Conservation (phyloP, 2,888 invertebrate species). For the Gymnocheta viridis region DNA sequence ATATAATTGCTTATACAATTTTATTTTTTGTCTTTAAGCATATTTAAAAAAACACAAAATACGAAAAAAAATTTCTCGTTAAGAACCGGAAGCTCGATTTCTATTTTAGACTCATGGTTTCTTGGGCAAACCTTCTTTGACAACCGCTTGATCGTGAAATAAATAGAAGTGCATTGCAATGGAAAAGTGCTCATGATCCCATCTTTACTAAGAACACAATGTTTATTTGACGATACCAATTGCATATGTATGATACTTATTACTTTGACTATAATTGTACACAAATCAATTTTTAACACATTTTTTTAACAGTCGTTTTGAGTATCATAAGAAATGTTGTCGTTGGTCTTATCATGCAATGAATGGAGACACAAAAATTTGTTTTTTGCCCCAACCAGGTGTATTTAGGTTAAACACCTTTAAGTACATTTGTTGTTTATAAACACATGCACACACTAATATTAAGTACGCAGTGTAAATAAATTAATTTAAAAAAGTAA, state of each 20-base stretch:
- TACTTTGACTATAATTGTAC: not conserved
- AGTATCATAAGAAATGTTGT: not conserved
- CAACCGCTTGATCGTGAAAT: no score
- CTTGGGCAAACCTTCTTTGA: no score
- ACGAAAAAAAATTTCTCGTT: no score
- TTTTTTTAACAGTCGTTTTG: conserved; percentile 11
- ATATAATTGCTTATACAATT: no score
- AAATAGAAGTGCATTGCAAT: no score
- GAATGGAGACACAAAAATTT: conserved; percentile 25
- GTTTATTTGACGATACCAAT: not conserved
- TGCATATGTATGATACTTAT: conserved; percentile 18
- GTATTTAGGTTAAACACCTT: conserved; percentile 68
- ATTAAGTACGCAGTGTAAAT: not conserved
- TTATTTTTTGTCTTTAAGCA: no score
- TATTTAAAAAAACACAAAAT: no score
- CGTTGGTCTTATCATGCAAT: conserved; percentile 43
- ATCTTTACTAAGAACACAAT: no score
- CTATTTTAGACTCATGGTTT: no score
- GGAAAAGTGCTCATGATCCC: no score
- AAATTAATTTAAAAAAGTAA: conserved; percentile 20
- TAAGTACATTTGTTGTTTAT: not conserved
- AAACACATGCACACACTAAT: not conserved
- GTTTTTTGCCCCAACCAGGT: conserved; percentile 56
- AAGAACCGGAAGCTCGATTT: no score
- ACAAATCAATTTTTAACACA: conserved; percentile 47